Conservation (phyloP, 2,113 vertebrate genomes). For the Calyptommatus sinebrachiatus region DNA sequence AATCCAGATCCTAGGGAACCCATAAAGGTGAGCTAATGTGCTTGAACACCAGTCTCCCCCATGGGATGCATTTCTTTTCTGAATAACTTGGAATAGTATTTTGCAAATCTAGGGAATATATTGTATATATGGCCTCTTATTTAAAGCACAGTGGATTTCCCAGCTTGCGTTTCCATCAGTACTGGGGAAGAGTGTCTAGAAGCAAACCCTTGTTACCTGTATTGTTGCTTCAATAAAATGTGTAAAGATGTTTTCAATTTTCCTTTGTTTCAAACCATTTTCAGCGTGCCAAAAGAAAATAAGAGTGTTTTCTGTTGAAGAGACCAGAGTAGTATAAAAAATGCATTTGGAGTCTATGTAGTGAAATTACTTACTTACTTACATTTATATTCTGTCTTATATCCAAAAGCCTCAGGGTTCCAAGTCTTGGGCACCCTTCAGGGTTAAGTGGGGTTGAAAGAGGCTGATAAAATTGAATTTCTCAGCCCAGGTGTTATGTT, state of each 20-base stretch:
- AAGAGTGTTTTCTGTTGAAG: background rate
- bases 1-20: no score
- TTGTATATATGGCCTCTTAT: slow-evolving; percentile 12
- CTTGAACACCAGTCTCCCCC: no score
- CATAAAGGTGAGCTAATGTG: no score
- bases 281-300: background rate
- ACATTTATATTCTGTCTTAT: no score
- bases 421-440: background rate
- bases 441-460: background rate
- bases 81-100: no score
- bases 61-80: no score
- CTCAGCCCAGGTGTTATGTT: background rate
- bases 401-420: no score
- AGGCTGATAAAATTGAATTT: background rate
- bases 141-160: background rate
- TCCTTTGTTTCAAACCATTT: background rate
- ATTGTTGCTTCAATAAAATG: background rate
- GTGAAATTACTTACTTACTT: background rate
- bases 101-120: background rate
- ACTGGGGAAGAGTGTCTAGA: background rate
- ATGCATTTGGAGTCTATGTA: background rate
- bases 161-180: background rate
- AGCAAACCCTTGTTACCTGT: background rate
- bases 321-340: background rate
- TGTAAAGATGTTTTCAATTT: slow-evolving; percentile 1